phyloP scores from a whole-genome alignment of 2,113 vertebrate genomes.

The Sinocyclocheilus anshuiensis region DNA sequence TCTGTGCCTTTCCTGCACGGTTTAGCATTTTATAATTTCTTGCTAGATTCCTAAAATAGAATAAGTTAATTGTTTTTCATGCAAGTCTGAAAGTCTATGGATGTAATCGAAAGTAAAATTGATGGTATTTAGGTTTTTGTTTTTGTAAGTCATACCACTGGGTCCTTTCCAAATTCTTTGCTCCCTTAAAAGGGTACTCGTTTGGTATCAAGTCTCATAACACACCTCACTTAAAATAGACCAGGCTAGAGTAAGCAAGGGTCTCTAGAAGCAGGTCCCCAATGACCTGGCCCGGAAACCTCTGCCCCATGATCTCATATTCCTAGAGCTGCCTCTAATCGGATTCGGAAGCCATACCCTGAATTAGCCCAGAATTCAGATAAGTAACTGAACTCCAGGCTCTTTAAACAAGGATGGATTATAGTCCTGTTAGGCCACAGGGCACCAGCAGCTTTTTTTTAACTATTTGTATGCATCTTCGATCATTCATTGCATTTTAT shows the following conservation, averaged over 20 bases:
- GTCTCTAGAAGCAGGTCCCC: constrained; percentile 10
- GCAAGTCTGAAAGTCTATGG: background rate
- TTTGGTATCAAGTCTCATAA: constrained; percentile 34
- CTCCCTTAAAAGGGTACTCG: constrained; percentile 35
- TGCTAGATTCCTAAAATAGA: background rate
- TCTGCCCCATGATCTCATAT: constrained; percentile 27
- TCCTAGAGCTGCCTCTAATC: background rate
- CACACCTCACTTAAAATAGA: constrained; percentile 33
- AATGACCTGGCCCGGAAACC: constrained; percentile 11
- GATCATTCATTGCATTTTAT: background rate
- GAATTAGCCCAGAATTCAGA: constrained; percentile 36
- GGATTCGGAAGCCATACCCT: background rate
- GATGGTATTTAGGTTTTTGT: background rate
- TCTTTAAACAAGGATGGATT: background rate
- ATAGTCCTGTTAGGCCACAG: background rate
- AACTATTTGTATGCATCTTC: background rate
- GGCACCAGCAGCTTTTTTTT: background rate
- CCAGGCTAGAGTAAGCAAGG: constrained; percentile 14
- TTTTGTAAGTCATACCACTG: constrained; percentile 3
- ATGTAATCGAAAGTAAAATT: background rate
- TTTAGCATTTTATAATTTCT: background rate
- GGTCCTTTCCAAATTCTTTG: no score
- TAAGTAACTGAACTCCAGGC: constrained; percentile 5
- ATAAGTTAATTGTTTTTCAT: background rate
- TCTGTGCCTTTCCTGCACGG: background rate